Evolutionary conservation across 2,888 invertebrate species (phyloP), one percentile per base, ranked within the genome.

Genomic region (Lycophotia porphyrea): DNA sequence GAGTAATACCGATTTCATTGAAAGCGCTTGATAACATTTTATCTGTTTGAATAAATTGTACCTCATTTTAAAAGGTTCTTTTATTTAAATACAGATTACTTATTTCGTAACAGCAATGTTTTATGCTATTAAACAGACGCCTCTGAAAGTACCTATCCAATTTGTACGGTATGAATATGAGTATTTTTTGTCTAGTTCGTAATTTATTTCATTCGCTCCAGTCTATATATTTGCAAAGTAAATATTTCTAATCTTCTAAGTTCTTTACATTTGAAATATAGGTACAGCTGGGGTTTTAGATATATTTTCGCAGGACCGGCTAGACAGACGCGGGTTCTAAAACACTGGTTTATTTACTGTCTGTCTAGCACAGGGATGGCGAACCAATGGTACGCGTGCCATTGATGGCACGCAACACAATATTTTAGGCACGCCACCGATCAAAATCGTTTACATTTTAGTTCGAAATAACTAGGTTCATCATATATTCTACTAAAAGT

Each of bases 11-110:
- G 61, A 74, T 44, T 73, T n/a, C 68, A 76, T 87, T 77, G 71
- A 78, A 78, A 76, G 78, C 78, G 71, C 73, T 78, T 81, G 84
- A 88, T 88, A 88, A 81, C 61, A 60, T 68, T 74, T 88, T 80
- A 84, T 86, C 78, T 69, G 67, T 78, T 81, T 68, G 66, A 85
- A 80, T 80, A 78, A 77, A 79, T 82, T 77, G 63, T 52, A 72
- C 73, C 36, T 74, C 55, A 68, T 77, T 84, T 71, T 64, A 72
- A 71, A 66, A 76, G 71, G 36, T 63, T 72, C 7, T 73, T 63
- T 77, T 86, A 67, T 81, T 64, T 60, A 63, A 39, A 27, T 5
- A 61, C 15, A 66, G 34, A 58, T 70, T 75, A 71, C 13, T 63
- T 36, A 63, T 86, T 77, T 73, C 67, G 80, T 82, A 80, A 83